Evolutionary conservation across 2,113 vertebrate species (phyloP).

Genomic region (Gadus macrocephalus): DNA sequence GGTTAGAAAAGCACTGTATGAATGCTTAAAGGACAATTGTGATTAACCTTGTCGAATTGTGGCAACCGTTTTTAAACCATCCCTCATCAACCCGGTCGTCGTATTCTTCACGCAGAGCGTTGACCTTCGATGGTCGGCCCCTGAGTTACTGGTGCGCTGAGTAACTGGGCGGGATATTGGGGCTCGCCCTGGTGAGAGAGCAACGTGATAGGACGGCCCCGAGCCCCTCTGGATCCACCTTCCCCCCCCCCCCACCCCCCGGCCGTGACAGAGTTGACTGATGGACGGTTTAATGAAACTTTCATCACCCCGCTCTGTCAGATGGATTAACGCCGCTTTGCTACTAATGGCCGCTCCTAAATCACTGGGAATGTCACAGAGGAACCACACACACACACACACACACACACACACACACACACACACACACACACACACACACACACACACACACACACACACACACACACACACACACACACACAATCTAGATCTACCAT

Average conservation of each 20-base stretch:
- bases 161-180: too few species aligned
- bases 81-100: too few species aligned
- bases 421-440: slow-evolving; percentile 14
- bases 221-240: neutral
- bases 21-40: too few species aligned
- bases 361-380: slow-evolving; percentile 39
- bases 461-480: neutral
- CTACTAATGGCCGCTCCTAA: slow-evolving; percentile 51
- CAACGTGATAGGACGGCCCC: slow-evolving; percentile 2
- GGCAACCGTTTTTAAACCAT: too few species aligned
- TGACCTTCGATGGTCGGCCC: too few species aligned
- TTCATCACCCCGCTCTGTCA: slow-evolving; percentile 42
- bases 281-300: slow-evolving; percentile 58
- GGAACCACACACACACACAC: slow-evolving; percentile 1
- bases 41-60: too few species aligned
- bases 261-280: slow-evolving; percentile 13
- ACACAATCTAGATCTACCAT: neutral
- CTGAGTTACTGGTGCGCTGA: too few species aligned
- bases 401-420: slow-evolving; percentile 5
- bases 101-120: neutral
- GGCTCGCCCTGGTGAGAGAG: neutral
- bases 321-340: slow-evolving; percentile 52
- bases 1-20: too few species aligned
- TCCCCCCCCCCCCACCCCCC: neutral
- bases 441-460: slow-evolving; percentile 1